phyloP scores from a whole-genome alignment of 2,797 vertebrate species.

The Microctenopoma steveboyesi region DNA sequence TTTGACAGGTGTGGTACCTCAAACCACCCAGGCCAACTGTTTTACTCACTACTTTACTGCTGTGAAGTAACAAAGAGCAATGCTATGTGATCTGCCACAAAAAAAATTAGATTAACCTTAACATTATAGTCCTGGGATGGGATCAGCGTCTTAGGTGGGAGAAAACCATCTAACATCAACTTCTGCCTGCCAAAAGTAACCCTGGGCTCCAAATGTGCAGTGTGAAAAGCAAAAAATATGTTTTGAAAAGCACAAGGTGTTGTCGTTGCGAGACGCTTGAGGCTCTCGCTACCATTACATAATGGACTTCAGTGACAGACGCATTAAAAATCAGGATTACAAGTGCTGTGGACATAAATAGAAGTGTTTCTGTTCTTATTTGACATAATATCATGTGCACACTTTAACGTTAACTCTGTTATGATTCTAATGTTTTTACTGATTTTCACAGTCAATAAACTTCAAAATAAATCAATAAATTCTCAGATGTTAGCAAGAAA shows the following conservation, averaged over 20 bases:
- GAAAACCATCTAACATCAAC: background rate
- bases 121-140: background rate
- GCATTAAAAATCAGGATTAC: slow-evolving; percentile 16
- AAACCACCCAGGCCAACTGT: background rate
- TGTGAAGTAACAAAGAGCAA: background rate
- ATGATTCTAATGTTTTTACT: slow-evolving; percentile 29
- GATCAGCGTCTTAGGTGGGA: background rate
- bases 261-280: slow-evolving; percentile 6
- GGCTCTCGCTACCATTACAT: slow-evolving; percentile 10
- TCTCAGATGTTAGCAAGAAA: slow-evolving; percentile 37
- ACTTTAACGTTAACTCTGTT: slow-evolving; percentile 29
- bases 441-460: slow-evolving; percentile 20
- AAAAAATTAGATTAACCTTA: background rate
- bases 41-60: slow-evolving; percentile 4
- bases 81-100: background rate
- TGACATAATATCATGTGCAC: slow-evolving; percentile 15
- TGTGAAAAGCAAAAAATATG: slow-evolving; percentile 40
- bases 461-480: slow-evolving; percentile 37
- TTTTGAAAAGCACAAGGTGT: slow-evolving; percentile 19
- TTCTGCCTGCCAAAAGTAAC: slow-evolving; percentile 4
- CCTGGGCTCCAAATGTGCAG: slow-evolving; percentile 36
- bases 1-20: background rate
- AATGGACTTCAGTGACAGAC: slow-evolving; percentile 10
- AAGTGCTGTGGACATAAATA: slow-evolving; percentile 1
- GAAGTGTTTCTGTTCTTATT: background rate